phyloP scores from a whole-genome alignment of 2,113 vertebrate genomes.

The Zosterops lateralis region DNA sequence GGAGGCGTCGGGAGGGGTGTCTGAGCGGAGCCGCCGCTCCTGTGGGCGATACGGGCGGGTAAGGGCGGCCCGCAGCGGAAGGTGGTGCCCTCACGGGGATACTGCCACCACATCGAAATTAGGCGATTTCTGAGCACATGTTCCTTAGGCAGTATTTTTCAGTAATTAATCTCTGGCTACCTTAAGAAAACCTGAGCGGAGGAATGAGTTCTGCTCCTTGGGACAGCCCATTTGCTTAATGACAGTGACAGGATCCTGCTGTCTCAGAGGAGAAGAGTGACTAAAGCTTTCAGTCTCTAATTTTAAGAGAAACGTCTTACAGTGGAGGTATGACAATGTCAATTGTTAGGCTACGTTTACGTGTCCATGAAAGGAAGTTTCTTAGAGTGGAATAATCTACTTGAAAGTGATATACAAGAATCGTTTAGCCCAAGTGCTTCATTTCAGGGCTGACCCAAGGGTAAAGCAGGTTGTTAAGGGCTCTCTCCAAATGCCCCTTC shows the following conservation, averaged over 20 bases:
- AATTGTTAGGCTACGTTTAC: accelerated
- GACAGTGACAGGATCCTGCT: too few relatives aligned
- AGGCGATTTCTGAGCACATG: accelerated
- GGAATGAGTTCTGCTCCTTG: too few relatives aligned
- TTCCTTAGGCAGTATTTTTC: background rate
- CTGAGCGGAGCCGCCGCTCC: background rate
- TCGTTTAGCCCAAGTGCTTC: background rate
- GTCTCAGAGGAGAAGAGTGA: background rate
- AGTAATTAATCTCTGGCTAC: background rate
- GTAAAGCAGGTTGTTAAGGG: background rate
- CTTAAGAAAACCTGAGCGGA: background rate
- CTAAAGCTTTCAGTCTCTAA: background rate
- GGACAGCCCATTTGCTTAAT: too few relatives aligned
- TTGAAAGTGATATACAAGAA: background rate
- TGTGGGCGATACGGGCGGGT: too few relatives aligned
- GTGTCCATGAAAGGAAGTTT: too few relatives aligned
- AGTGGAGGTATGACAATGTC: too few relatives aligned
- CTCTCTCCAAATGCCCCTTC: background rate
- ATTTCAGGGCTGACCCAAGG: background rate
- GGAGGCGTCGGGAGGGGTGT: too few relatives aligned
- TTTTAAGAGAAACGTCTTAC: background rate
- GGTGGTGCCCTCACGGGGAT: too few relatives aligned
- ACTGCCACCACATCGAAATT: accelerated
- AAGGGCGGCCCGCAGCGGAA: background rate
- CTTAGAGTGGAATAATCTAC: background rate